Percentiles rank a stretch among this genome's conserved stretches.
Conservation (phyloP, 2,797 vertebrate genomes). For the Morelia viridis region DNA sequence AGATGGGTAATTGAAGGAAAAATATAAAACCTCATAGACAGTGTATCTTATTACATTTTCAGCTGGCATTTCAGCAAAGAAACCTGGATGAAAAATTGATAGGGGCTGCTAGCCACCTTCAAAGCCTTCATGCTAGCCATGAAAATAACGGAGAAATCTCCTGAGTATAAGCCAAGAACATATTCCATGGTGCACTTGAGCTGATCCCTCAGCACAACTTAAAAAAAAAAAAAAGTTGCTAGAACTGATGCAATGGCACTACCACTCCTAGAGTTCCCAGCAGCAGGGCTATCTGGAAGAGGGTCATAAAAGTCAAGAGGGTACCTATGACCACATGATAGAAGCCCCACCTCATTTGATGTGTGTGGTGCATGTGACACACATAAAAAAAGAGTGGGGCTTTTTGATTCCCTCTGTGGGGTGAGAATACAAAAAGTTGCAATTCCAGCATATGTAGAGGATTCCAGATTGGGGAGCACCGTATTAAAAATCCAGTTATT, state of each 20-base stretch:
- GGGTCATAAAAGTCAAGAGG: neutral
- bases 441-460: neutral
- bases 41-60: neutral
- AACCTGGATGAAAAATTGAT: constrained; percentile 9
- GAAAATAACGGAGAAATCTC: neutral
- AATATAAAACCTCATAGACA: neutral
- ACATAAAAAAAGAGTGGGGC: neutral
- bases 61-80: neutral
- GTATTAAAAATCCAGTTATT: neutral
- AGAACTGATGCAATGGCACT: neutral
- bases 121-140: neutral
- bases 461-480: neutral
- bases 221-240: neutral
- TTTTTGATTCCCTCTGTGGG: neutral
- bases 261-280: neutral
- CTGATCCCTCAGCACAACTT: neutral
- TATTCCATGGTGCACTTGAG: neutral
- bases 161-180: neutral
- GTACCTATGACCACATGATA: neutral
- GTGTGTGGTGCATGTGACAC: neutral
- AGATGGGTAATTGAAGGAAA: neutral
- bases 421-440: neutral
- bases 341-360: neutral
- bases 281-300: neutral
- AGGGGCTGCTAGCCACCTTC: neutral